Evolutionary conservation across 2,113 vertebrate genomes (phyloP).

Genomic region (Vidua chalybeata): DNA sequence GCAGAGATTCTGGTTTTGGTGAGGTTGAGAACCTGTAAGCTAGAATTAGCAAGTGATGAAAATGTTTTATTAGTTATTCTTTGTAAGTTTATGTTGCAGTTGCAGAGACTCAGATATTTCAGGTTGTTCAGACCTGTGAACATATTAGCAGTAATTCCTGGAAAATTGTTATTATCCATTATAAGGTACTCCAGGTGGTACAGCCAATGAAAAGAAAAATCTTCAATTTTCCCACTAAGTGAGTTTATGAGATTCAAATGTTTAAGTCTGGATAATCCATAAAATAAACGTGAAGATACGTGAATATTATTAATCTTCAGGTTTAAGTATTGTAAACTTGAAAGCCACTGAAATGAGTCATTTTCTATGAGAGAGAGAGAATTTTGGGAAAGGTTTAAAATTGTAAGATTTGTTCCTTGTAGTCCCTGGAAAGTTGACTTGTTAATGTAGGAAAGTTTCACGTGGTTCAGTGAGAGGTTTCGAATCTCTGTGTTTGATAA

Average conservation of each 20-base stretch:
- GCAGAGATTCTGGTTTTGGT: constrained; percentile 76
- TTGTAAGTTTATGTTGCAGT: constrained; percentile 71
- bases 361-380: constrained; percentile 72
- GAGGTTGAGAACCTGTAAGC: constrained; percentile 84
- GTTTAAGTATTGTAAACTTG: constrained; percentile 76
- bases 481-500: constrained; percentile 79
- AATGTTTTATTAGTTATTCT: constrained; percentile 84
- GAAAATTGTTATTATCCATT: constrained; percentile 77
- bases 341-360: constrained; percentile 82
- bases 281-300: constrained; percentile 77
- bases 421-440: constrained; percentile 80
- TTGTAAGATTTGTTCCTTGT: constrained; percentile 78
- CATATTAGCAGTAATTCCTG: constrained; percentile 70
- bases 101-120: constrained; percentile 79
- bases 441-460: constrained; percentile 67
- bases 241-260: constrained; percentile 79
- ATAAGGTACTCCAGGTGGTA: constrained; percentile 78
- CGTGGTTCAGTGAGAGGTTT: constrained; percentile 78
- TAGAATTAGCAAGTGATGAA: constrained; percentile 82
- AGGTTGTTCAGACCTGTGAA: constrained; percentile 86
- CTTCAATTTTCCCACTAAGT: constrained; percentile 76
- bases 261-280: constrained; percentile 81
- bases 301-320: constrained; percentile 80
- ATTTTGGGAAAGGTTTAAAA: constrained; percentile 85
- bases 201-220: constrained; percentile 85